These are phyloP conservation scores for Petaurus breviceps DNA, from an alignment of 2,113 vertebrate genomes.

Conservation along the genomic window DNA sequence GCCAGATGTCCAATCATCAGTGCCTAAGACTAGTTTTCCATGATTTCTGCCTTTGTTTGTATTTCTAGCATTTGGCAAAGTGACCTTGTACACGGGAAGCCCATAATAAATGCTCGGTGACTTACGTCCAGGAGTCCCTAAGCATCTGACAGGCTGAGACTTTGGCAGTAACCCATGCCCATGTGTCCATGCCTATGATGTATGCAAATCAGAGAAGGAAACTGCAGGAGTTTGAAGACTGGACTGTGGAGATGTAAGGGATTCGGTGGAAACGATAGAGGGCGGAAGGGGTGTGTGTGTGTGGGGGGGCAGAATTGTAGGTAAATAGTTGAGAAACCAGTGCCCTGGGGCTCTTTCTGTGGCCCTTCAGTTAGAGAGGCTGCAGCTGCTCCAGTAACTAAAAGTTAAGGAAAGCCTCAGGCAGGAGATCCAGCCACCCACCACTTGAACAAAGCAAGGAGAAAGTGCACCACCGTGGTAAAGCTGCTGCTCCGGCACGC, in stretches of 20 bases:
- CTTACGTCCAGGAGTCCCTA: neutral
- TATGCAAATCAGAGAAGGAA: neutral
- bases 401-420: slow-evolving; percentile 38
- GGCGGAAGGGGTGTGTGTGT: neutral
- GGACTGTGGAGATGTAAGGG: neutral
- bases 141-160: neutral
- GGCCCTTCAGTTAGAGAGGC: neutral
- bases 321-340: slow-evolving; percentile 60
- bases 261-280: neutral
- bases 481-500: neutral
- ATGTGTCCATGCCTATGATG: neutral
- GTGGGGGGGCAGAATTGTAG: neutral
- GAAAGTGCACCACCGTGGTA: neutral
- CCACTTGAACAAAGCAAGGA: neutral
- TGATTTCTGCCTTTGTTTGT: neutral
- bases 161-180: neutral
- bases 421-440: slow-evolving; percentile 1
- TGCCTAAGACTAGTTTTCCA: neutral
- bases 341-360: slow-evolving; percentile 66
- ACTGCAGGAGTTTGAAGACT: neutral
- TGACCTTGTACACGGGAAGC: neutral
- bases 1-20: neutral
- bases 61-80: neutral
- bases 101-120: neutral
- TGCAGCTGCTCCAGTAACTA: slow-evolving; percentile 22